Percentiles rank a stretch among this genome's conserved stretches.
Conservation (phyloP, 2,113 vertebrate species). For the Colossoma macropomum region DNA sequence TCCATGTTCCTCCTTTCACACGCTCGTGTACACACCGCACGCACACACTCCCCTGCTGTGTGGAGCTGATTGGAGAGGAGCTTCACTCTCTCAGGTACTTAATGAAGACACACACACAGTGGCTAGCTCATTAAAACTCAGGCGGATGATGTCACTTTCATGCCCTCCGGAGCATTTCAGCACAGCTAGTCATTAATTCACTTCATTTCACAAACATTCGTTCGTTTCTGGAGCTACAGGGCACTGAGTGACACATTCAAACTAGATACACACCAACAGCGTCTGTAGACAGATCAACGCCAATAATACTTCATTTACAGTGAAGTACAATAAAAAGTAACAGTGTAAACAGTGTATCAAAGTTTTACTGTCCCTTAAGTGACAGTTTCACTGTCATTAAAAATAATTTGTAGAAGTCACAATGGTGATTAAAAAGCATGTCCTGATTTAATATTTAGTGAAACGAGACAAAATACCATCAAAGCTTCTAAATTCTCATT, state of each 20-base stretch:
- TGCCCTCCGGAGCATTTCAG: constrained; percentile 33
- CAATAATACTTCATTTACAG: background rate
- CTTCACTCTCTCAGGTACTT: constrained; percentile 25
- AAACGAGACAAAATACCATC: no score
- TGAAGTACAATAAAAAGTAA: background rate
- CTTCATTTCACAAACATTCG: constrained; percentile 24
- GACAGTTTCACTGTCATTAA: no score
- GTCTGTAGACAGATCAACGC: background rate
- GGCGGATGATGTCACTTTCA: constrained; percentile 37
- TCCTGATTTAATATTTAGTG: no score
- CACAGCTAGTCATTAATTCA: constrained; percentile 23
- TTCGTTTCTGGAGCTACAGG: constrained; percentile 18
- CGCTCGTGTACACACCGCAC: background rate
- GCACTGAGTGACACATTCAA: constrained; percentile 6
- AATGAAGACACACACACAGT: constrained; percentile 43
- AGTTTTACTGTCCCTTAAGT: no score
- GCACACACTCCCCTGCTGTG: constrained; percentile 18
- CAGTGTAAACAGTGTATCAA: background rate
- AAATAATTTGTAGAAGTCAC: no score
- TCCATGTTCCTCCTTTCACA: background rate
- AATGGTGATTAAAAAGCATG: no score
- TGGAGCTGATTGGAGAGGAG: constrained; percentile 35
- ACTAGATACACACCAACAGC: constrained; percentile 2
- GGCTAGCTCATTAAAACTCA: constrained; percentile 42
- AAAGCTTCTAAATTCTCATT: no score